Evolutionary conservation across 2,888 invertebrate genomes (phyloP), one percentile per base, ranked within the genome.

Genomic region (Tiliacea aurago): DNA sequence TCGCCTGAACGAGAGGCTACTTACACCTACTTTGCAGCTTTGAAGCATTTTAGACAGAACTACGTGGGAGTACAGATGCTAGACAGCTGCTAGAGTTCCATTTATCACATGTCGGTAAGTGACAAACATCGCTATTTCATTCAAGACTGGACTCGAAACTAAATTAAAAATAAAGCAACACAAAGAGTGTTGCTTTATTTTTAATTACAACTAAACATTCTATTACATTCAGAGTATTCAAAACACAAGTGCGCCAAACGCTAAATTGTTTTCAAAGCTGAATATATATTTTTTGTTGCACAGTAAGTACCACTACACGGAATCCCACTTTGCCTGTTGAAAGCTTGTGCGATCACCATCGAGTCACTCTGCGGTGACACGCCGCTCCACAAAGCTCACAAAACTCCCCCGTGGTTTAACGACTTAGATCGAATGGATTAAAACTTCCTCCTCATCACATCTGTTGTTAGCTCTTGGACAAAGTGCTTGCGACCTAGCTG

Each of bases 381-480:
- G 58, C 49, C 45, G 47, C 47, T 28, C 28, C 43, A 53, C 63
- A 47, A 45, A 58, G 73, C 55, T 33, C 51, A 51, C 63, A 23
- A 78, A n/a, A 72, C 63, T 71, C 23, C 41, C 56, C 69, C 20
- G 71, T 59, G 64, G 70, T 81, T 55, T 55, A 59, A 59, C 37
- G 23, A 80, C 67, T 80, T 75, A 70, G 76, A 83, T 80, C 73
- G 76, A 76, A 84, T 69, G 76, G 70, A 80, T 86, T 85, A 82
- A 84, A 86, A 86, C 77, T 85, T 86, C 63, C 67, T 76, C 76
- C 63, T 62, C 63, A 53, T 10, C 78, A 47, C 69, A 63, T 61
- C 51, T 77, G 70, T 53, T 79, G 47, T 63, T 66, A 70, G n/a
- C 56, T 70, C 53, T 58, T 56, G 37, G 43, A 63, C 43, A 37